These are phyloP conservation scores for Blennius ocellaris DNA, from an alignment of 2,113 vertebrate genomes.

Conservation along the genomic window DNA sequence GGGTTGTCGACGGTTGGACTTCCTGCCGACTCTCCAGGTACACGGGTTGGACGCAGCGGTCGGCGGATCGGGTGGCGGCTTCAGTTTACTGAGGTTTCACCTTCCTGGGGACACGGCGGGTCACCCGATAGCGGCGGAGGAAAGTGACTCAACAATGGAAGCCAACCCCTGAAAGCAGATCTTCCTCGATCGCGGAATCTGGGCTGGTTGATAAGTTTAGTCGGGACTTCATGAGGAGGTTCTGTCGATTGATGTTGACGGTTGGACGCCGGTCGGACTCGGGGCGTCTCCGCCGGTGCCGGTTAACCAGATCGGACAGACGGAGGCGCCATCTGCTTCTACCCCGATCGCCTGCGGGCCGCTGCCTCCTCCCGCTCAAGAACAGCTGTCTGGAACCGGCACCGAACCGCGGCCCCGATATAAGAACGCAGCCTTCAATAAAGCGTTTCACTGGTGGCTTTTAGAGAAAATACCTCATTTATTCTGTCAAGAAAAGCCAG, in stretches of 20 bases:
- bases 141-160: constrained; percentile 3
- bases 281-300: constrained; percentile 60
- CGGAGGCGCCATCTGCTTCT: constrained; percentile 71
- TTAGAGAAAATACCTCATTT: neutral
- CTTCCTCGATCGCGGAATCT: no score
- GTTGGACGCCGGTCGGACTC: constrained; percentile 59
- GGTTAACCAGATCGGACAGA: constrained; percentile 72
- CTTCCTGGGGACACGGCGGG: constrained; percentile 32
- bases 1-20: neutral
- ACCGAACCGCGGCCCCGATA: neutral
- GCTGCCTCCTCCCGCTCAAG: constrained; percentile 44
- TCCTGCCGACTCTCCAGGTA: constrained; percentile 50
- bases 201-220: no score
- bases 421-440: neutral
- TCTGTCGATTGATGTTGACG: no score
- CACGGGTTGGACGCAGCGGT: constrained; percentile 2
- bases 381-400: constrained; percentile 45
- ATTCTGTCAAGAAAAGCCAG: neutral
- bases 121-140: constrained; percentile 38
- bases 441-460: constrained; percentile 8
- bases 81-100: constrained; percentile 47
- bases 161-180: no score
- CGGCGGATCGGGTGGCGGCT: constrained; percentile 54
- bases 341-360: constrained; percentile 49
- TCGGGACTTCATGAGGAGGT: no score